These are phyloP conservation scores for Drosophila recens DNA, from an alignment of 2,888 invertebrate species.

Conservation along the genomic window DNA sequence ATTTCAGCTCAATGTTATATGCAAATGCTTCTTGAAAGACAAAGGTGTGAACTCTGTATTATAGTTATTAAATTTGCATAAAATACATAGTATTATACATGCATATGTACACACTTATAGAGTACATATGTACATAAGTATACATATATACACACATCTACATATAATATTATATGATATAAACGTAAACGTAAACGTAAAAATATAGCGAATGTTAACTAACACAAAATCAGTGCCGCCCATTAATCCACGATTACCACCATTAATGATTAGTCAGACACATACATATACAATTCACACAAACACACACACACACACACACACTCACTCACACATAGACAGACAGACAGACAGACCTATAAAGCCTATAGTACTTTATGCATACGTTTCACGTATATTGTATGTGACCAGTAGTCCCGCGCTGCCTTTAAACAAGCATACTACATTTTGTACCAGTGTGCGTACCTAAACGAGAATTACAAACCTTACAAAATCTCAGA, in stretches of 20 bases:
- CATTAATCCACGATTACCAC: constrained; percentile 81
- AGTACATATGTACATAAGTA: constrained; percentile 22
- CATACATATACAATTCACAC: constrained; percentile 33
- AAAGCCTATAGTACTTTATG: constrained; percentile 56
- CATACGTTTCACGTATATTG: constrained; percentile 40
- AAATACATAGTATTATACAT: constrained; percentile 30
- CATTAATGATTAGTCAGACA: constrained; percentile 72
- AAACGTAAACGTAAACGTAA: constrained; percentile 39
- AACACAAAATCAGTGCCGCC: constrained; percentile 80
- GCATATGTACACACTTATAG: constrained; percentile 10
- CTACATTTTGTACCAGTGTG: constrained; percentile 75
- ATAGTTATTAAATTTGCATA: constrained; percentile 47
- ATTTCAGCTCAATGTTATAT: constrained; percentile 54
- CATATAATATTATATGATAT: constrained; percentile 24
- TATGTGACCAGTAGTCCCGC: constrained; percentile 68
- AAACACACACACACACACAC: constrained; percentile 39
- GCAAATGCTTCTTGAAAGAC: constrained; percentile 21
- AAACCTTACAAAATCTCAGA: constrained; percentile 47
- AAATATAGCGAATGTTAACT: constrained; percentile 74
- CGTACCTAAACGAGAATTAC: constrained; percentile 69
- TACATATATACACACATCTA: constrained; percentile 25
- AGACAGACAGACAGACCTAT: constrained; percentile 42
- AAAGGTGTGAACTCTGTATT: constrained; percentile 49
- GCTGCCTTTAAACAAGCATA: constrained; percentile 74
- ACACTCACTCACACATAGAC: constrained; percentile 38